phyloP scores from a whole-genome alignment of 2,113 vertebrate genomes.

The Circaetus gallicus region DNA sequence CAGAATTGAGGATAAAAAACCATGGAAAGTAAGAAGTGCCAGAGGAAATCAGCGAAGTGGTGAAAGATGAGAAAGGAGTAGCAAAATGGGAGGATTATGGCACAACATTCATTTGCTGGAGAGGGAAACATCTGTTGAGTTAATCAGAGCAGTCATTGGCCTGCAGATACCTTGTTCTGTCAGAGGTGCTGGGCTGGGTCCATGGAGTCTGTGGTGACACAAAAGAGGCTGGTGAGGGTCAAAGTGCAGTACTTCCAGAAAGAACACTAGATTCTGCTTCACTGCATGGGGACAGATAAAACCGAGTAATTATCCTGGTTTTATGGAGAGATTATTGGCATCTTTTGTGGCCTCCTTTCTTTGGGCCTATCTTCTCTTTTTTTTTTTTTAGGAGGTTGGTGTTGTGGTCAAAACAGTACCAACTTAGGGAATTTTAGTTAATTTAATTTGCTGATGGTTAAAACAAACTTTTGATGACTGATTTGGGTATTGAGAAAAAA shows the following conservation, averaged over 20 bases:
- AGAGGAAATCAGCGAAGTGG: background rate
- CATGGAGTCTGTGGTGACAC: background rate
- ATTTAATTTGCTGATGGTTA: background rate
- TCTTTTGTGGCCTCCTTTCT: background rate
- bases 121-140: background rate
- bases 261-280: background rate
- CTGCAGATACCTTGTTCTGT: background rate
- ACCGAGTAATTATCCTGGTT: rapidly evolving
- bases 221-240: background rate
- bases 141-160: background rate
- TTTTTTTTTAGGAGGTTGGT: background rate
- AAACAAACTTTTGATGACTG: background rate
- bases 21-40: background rate
- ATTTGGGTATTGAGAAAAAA: background rate
- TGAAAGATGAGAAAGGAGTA: background rate
- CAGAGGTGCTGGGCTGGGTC: background rate
- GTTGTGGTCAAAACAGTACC: background rate
- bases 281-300: background rate
- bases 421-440: background rate
- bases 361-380: background rate
- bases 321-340: background rate
- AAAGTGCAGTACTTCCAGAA: background rate
- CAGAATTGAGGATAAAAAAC: background rate
- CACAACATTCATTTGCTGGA: background rate
- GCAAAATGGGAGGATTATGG: background rate